Evolutionary conservation across 2,797 vertebrate species (phyloP).

Genomic region (Varecia variegata): DNA sequence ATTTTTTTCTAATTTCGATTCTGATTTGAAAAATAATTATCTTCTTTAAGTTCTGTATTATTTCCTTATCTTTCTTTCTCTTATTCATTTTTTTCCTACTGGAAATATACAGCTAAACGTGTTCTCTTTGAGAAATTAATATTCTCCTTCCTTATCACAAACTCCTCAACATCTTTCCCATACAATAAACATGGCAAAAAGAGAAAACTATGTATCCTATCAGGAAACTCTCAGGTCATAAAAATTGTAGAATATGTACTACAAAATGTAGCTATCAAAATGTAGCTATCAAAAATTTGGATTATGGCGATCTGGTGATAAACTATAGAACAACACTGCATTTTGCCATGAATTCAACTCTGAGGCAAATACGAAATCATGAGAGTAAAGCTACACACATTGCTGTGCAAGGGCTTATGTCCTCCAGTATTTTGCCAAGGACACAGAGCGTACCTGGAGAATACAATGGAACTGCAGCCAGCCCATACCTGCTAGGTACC

Average conservation of each 20-base stretch:
- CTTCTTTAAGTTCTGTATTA: not conserved
- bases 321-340: not conserved
- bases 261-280: not conserved
- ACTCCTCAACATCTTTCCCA: not conserved
- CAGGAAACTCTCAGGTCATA: not conserved
- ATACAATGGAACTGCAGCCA: not conserved
- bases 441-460: not conserved
- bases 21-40: not conserved
- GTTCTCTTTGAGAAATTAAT: not conserved
- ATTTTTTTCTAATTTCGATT: not conserved
- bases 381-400: not conserved
- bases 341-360: not conserved
- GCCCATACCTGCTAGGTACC: not conserved
- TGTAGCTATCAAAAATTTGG: not conserved
- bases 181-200: not conserved
- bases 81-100: not conserved
- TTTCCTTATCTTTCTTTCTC: constrained; percentile 28
- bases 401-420: not conserved
- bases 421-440: not conserved
- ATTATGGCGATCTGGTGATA: not conserved
- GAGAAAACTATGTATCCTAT: not conserved
- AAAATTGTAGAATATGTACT: not conserved
- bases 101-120: not conserved
- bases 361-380: not conserved
- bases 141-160: constrained; percentile 28